Conservation (phyloP, 2,797 vertebrate genomes). For the Passerculus sandwichensis region DNA sequence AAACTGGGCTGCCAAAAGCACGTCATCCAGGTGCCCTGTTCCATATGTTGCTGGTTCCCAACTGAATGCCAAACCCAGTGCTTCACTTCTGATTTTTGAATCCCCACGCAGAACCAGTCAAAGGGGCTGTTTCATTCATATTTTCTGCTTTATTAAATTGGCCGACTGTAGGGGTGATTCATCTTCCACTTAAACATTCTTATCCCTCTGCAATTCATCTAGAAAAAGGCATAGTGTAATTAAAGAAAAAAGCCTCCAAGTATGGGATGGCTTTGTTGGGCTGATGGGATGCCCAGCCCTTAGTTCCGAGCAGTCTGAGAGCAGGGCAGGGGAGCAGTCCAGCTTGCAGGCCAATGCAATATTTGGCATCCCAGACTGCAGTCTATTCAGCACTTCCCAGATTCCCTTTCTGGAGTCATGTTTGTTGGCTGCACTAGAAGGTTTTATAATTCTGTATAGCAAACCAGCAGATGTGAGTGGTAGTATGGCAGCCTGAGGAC, state of each 20-base stretch:
- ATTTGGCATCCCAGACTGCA: not conserved
- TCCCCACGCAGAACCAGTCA: not conserved
- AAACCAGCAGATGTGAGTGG: not conserved
- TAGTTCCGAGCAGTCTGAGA: not conserved
- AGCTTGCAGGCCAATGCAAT: not conserved
- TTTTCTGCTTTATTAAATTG: slow-evolving; percentile 53
- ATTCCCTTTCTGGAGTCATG: not conserved
- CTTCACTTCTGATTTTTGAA: slow-evolving; percentile 37
- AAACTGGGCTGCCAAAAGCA: slow-evolving; percentile 12
- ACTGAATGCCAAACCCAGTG: not conserved
- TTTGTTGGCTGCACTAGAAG: not conserved
- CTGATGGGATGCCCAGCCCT: not conserved
- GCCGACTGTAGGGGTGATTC: not conserved
- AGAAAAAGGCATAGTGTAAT: not conserved
- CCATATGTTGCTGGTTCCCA: slow-evolving; percentile 11
- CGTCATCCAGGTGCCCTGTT: slow-evolving; percentile 23
- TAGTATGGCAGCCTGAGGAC: not conserved
- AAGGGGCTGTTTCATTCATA: slow-evolving; percentile 31
- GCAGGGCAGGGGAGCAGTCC: not conserved
- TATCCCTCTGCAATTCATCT: not conserved
- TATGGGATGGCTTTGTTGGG: not conserved
- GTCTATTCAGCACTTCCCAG: not conserved
- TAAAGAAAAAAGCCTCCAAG: not conserved
- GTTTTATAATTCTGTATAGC: not conserved
- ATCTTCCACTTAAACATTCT: not conserved